Base-by-base conservation (phyloP, 2,888 invertebrate genomes). In the Sericinus montela region DNA sequence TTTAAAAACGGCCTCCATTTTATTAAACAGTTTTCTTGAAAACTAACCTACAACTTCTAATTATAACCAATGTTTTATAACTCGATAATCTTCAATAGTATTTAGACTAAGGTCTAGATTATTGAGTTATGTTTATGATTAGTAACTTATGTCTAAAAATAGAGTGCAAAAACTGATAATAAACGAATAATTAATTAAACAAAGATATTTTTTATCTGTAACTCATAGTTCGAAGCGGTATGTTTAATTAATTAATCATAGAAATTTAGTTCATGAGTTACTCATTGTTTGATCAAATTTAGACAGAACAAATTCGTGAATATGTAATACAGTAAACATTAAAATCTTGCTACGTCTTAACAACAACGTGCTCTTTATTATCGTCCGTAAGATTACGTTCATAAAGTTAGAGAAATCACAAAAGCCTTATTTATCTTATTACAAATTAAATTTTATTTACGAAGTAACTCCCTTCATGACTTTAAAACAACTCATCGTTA, bases 331-430 rank as follows among this genome's bases (percentile, higher is more conserved):
- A 46, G 50, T 25, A 54, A 45, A 56, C 56, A 53, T 47, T 53
- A 53, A 54, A 56, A 48, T 48, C 52, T 49, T 48, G 52, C 60
- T 69, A 65, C 64, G 65, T 69, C 59, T 80, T 75, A 70, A 81
- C 67, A 70, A 81, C 67, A 63, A 54, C 67, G 59, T 42, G 51
- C 55, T 59, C 55, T 62, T 55, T 56, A 62, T 60, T 7, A 11
- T n/a, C 11, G 11, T 32, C 11, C 11, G 7, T 5, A 32, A 6
- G 62, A 75, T 75, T 75, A 68, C 65, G 68, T 71, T 67, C 74
- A 67, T 79, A 76, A 80, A 76, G 65, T 74, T 67, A 67, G 65
- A 63, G 63, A 67, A 72, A 74, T 72, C 62, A 72, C 70, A 63
- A 55, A 60, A 65, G 67, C 53, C 56, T 55, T 60, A 57, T 59